Conservation (phyloP, 2,797 vertebrate species). For the Karalla daura region DNA sequence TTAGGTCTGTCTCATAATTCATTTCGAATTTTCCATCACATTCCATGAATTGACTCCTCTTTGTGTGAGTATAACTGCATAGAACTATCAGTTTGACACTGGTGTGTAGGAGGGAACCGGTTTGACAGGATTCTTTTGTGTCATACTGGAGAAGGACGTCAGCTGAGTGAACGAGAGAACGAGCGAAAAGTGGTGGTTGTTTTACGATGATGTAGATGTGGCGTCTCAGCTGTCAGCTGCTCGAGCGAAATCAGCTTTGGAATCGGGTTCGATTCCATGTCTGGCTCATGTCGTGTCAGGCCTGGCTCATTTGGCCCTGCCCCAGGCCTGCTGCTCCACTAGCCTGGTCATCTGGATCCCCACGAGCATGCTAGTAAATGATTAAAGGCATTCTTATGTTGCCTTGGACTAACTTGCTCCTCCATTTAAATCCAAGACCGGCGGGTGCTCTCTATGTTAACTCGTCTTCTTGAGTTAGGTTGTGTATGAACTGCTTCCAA, state of each 20-base stretch:
- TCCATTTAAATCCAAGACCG: background rate
- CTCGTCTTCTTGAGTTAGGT: background rate
- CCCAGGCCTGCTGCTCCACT: background rate
- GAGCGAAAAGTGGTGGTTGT: background rate
- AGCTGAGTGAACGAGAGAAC: slow-evolving; percentile 6
- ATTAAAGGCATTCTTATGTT: slow-evolving; percentile 21
- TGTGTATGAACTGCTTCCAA: too few relatives aligned
- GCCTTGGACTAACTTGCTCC: background rate
- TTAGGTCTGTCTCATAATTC: too few relatives aligned
- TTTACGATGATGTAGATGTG: background rate
- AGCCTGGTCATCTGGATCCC: background rate
- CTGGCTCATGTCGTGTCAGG: background rate
- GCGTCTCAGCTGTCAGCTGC: too few relatives aligned
- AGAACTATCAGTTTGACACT: too few relatives aligned
- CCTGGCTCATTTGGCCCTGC: background rate
- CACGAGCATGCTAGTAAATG: slow-evolving; percentile 37
- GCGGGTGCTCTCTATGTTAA: background rate
- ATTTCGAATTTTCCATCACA: too few relatives aligned
- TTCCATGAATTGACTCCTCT: too few relatives aligned
- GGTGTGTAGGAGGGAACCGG: slow-evolving; percentile 35
- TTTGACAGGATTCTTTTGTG: slow-evolving; percentile 55
- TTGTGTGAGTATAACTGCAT: too few relatives aligned
- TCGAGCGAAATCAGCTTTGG: too few relatives aligned
- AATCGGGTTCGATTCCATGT: background rate
- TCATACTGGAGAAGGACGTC: slow-evolving; percentile 26